Base-by-base conservation (phyloP, 2,888 invertebrate genomes). In the Panopea generosa region DNA sequence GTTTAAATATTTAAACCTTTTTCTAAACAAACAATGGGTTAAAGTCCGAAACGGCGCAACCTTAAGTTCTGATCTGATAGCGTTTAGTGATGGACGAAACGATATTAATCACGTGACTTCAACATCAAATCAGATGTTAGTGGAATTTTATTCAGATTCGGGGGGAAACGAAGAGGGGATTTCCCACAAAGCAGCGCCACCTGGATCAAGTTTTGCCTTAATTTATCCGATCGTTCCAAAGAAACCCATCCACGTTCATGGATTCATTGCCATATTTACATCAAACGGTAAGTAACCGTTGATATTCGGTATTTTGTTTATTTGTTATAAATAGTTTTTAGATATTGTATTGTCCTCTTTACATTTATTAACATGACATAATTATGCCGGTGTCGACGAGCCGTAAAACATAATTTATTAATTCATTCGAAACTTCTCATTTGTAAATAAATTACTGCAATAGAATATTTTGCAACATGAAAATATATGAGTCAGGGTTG, bases 41-140 rank as follows among this genome's bases (percentile, higher is more conserved):
- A 89, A 89, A 73, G 85, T 91, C 7, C 77, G 90, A 24, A 86
- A 91, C 65, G 91, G 91, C 1, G 85, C 73, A 11, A 52, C 76
- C 1, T 62, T 79, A 1, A 72, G 75, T 33, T 83, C 85, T 20
- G 84, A 87, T 50, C 74, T 90, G 18, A 80, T 90, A 33, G 86
- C 87, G 7, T 86, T 85, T 47, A 85, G 83, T 53, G 77, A 76
- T 47, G 85, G 86, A 0, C 79, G 80, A 22, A 57, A 38, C 3
- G 55, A 70, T 27, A 77, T 88, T 1, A 43, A 66, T 6, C 77
- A 86, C 57, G 85, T 90, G 63, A 79, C 75, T 3, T 87, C 89
- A 4, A 83, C 89, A 7, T 63, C 84, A 26, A 86, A 87, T 76
- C 77, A 74, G 45, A 86, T 91, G 86, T 79, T 87, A 49, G 75